These are phyloP conservation scores for Tortricodes alternella DNA, from an alignment of 2,888 invertebrate species.

Conservation along the genomic window DNA sequence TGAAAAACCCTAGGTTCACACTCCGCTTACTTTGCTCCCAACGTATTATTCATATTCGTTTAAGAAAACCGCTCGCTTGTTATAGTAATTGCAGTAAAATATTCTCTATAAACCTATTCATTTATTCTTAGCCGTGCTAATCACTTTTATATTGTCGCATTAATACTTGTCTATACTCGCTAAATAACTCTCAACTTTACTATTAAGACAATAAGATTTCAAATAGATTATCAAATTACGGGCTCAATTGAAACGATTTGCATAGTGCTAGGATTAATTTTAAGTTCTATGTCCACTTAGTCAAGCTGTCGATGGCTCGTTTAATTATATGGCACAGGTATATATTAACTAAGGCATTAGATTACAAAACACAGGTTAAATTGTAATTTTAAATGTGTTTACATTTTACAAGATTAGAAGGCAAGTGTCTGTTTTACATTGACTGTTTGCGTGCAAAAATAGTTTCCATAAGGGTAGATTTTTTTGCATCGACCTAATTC, in stretches of 20 bases:
- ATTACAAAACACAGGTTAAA: conserved; percentile 28
- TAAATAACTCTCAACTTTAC: background rate
- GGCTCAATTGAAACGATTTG: conserved; percentile 7
- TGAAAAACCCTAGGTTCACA: too few relatives aligned
- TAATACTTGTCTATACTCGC: background rate
- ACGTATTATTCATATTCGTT: too few relatives aligned
- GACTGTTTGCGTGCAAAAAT: background rate
- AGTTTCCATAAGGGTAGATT: too few relatives aligned
- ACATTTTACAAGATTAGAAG: conserved; percentile 14
- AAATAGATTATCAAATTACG: background rate
- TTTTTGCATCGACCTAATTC: too few relatives aligned
- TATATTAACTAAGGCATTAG: conserved; percentile 16
- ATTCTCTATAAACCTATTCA: conserved; percentile 25
- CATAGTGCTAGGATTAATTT: conserved; percentile 17
- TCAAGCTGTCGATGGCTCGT: conserved; percentile 30
- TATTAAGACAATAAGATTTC: background rate
- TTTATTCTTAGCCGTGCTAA: conserved; percentile 20
- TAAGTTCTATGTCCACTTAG: conserved; percentile 25
- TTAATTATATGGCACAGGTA: conserved; percentile 25
- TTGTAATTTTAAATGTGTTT: conserved; percentile 18
- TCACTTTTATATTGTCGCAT: conserved; percentile 7
- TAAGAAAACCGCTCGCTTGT: too few relatives aligned
- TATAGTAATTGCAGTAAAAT: background rate
- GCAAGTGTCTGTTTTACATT: conserved; percentile 10
- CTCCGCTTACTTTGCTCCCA: too few relatives aligned